Evolutionary conservation across 2,113 vertebrate genomes (phyloP).

Genomic region (Ia io): DNA sequence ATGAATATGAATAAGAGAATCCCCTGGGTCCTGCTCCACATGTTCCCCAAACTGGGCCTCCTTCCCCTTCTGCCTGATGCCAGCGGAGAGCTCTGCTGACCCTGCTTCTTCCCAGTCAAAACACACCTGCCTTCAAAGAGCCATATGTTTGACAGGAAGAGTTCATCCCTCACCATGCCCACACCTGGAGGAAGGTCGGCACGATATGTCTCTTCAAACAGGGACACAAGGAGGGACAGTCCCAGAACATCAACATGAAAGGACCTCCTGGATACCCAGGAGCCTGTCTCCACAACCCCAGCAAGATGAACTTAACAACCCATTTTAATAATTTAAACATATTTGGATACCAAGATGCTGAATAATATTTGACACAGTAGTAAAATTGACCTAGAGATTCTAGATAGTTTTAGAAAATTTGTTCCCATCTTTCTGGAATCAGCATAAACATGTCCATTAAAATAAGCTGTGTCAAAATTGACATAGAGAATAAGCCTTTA

Average conservation of each 20-base stretch:
- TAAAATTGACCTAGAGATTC: not conserved
- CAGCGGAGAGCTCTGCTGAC: slow-evolving; percentile 39
- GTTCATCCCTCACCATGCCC: not conserved
- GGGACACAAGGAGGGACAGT: not conserved
- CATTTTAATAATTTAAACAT: not conserved
- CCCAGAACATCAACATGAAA: not conserved
- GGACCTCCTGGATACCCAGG: not conserved
- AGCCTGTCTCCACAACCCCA: not conserved
- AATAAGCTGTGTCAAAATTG: not conserved
- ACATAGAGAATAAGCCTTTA: not conserved
- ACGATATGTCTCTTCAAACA: not conserved
- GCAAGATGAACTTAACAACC: not conserved
- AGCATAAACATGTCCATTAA: slow-evolving; percentile 3
- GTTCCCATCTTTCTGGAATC: not conserved
- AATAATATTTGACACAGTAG: not conserved
- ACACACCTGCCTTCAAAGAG: slow-evolving; percentile 69
- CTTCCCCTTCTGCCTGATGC: slow-evolving; percentile 28
- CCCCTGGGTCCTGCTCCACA: slow-evolving; percentile 22
- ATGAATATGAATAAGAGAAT: slow-evolving; percentile 40
- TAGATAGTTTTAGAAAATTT: slow-evolving; percentile 38
- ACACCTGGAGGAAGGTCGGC: not conserved
- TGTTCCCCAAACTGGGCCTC: not conserved
- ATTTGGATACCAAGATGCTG: not conserved
- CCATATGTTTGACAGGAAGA: slow-evolving; percentile 39
- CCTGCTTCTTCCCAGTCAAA: slow-evolving; percentile 46